Evolutionary conservation across 23 tunicate genomes (phyloP).

Genomic region (Aplidium turbinatum): DNA sequence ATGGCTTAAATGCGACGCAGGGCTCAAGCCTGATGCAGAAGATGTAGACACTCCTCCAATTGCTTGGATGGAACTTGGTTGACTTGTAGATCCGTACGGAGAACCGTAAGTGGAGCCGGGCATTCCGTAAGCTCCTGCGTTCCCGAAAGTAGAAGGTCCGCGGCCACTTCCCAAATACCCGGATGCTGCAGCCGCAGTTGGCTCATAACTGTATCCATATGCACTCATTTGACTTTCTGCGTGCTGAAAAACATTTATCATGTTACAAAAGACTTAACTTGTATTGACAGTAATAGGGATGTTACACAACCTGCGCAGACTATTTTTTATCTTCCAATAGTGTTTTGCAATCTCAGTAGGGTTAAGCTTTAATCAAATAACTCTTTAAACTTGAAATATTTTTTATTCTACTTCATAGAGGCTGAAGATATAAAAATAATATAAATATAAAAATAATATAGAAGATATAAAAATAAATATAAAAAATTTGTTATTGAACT

Average conservation of each 20-base stretch:
- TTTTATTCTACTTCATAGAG: too few species aligned
- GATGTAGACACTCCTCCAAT: slow-evolving; percentile 56
- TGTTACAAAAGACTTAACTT: too few species aligned
- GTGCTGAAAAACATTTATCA: slow-evolving; percentile 80
- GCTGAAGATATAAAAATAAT: too few species aligned
- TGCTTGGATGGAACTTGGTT: slow-evolving; percentile 65
- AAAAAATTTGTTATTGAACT: too few species aligned
- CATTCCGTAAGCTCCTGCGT: slow-evolving; percentile 72
- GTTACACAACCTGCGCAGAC: too few species aligned
- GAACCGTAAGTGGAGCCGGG: slow-evolving; percentile 77
- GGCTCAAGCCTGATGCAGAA: slow-evolving; percentile 76
- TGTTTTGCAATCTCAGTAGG: too few species aligned
- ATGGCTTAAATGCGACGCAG: slow-evolving; percentile 54
- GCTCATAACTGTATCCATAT: slow-evolving; percentile 70
- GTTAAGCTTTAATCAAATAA: too few species aligned
- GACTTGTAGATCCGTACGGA: slow-evolving; percentile 66
- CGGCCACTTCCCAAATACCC: slow-evolving; percentile 83
- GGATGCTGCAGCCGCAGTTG: slow-evolving; percentile 72
- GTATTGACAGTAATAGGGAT: too few species aligned
- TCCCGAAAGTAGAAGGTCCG: slow-evolving; percentile 84
- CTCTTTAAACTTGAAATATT: too few species aligned
- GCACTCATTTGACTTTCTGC: slow-evolving; percentile 95
- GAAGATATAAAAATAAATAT: too few species aligned
- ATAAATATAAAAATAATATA: too few species aligned
- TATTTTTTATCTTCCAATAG: too few species aligned